Evolutionary conservation across 2,113 vertebrate species (phyloP), one percentile per base, ranked within the genome.

Genomic region (Pterocles orientalis): DNA sequence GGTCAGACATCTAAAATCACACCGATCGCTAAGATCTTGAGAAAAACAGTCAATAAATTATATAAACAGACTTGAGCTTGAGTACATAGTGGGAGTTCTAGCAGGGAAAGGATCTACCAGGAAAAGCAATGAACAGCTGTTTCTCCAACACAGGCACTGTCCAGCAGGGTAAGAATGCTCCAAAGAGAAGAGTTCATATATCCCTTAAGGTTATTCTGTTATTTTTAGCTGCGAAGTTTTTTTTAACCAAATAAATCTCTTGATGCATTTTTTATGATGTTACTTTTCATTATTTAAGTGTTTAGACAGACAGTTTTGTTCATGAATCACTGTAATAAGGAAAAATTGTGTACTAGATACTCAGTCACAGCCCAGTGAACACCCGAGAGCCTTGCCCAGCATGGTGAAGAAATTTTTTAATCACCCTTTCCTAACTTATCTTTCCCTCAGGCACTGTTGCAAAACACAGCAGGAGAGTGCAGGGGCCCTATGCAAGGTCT

Each of bases 401-500:
- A 25, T 1, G 17, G 56, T 39, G 16, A 71, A 70, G 54, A 33
- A 5, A 72, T 8, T 17, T 61, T 91, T 76, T 21, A 69, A 70
- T 82, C 75, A 26, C 56, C 66, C 76, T 84, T 81, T 92, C 64
- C 71, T 51, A 14, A 43, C 28, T 82, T 47, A 18, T 65, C 65
- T 88, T 23, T 90, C 72, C 73, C 88, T 71, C 76, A 69, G 90
- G 92, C 90, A 17, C 64, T 56, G 62, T 45, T 93, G 79, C 86
- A 94, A 23, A 95, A 64, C 71, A 56, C 79, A 95, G 93, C 92
- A 92, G 72, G 90, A 92, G 92, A 78, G 83, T 20, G 39, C 76
- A 90, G 87, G 75, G 95, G 82, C 90, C 71, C 91, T 53, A 4
- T 51, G 80, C 87, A 85, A 82, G 88, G 61, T 92, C 88, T 90